Evolutionary conservation across 2,797 vertebrate genomes (phyloP).

Genomic region (Sitta carolinensis): DNA sequence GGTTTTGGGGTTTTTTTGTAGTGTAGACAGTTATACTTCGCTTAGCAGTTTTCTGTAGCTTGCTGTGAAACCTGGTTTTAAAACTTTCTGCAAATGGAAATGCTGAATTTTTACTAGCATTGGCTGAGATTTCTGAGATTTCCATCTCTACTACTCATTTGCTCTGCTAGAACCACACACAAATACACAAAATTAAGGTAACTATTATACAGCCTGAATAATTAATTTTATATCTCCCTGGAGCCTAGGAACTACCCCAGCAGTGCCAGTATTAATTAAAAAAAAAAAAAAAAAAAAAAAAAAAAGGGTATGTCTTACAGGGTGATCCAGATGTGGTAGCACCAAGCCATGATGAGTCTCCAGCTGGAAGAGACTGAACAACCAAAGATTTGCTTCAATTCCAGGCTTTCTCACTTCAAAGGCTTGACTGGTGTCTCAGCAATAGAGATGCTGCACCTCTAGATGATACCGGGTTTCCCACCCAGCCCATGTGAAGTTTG

Average conservation of each 20-base stretch:
- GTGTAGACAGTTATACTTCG: background rate
- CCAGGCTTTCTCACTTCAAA: constrained; percentile 1
- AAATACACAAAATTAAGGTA: constrained; percentile 4
- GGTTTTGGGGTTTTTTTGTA: background rate
- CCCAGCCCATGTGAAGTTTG: background rate
- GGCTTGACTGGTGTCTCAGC: background rate
- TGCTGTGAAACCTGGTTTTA: background rate
- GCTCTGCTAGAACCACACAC: background rate
- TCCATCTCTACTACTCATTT: background rate
- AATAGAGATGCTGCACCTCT: background rate
- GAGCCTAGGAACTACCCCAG: background rate
- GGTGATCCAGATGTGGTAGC: background rate
- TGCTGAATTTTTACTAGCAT: background rate
- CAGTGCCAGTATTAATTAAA: background rate
- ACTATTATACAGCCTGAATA: background rate
- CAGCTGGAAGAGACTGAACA: background rate
- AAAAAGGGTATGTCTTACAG: background rate
- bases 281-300: background rate
- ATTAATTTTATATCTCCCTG: constrained; percentile 4
- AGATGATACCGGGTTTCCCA: background rate
- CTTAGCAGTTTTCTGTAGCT: background rate
- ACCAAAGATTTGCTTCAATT: background rate
- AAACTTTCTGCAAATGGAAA: background rate
- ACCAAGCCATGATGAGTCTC: background rate
- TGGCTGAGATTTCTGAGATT: constrained; percentile 18